phyloP scores from a whole-genome alignment of 2,113 vertebrate species.

The Aleadryas rufinucha region DNA sequence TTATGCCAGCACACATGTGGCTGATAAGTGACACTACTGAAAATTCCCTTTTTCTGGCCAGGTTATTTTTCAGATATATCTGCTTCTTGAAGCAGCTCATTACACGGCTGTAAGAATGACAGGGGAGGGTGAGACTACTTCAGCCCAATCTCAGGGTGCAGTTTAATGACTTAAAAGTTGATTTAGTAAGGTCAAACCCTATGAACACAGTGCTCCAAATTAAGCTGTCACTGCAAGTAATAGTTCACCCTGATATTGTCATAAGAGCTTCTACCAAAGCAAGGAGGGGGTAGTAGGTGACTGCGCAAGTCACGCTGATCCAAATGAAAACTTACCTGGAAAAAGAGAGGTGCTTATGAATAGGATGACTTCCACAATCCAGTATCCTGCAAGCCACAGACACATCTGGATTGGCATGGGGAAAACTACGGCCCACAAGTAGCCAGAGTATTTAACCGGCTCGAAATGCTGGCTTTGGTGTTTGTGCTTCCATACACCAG shows the following conservation, averaged over 20 bases:
- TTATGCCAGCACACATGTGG: fast-evolving
- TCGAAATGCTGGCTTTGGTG: neutral
- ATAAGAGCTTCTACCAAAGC: neutral
- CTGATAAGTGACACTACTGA: neutral
- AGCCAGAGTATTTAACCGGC: neutral
- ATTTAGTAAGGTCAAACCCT: neutral
- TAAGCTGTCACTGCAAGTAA: neutral
- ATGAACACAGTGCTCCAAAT: neutral
- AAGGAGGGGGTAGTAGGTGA: neutral
- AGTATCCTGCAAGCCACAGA: neutral
- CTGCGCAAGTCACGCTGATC: fast-evolving
- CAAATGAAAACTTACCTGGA: neutral
- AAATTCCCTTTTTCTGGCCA: neutral
- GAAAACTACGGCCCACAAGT: neutral
- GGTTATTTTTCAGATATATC: neutral
- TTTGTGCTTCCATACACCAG: neutral
- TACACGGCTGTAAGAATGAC: neutral
- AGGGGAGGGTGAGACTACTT: neutral
- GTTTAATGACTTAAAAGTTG: neutral
- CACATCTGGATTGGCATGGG: fast-evolving
- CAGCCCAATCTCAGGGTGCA: neutral
- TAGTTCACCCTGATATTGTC: neutral
- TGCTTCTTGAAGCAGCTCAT: neutral
- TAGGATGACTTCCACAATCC: neutral
- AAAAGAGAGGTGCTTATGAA: neutral